Conservation (phyloP, 2,113 vertebrate genomes). For the Caretta caretta region DNA sequence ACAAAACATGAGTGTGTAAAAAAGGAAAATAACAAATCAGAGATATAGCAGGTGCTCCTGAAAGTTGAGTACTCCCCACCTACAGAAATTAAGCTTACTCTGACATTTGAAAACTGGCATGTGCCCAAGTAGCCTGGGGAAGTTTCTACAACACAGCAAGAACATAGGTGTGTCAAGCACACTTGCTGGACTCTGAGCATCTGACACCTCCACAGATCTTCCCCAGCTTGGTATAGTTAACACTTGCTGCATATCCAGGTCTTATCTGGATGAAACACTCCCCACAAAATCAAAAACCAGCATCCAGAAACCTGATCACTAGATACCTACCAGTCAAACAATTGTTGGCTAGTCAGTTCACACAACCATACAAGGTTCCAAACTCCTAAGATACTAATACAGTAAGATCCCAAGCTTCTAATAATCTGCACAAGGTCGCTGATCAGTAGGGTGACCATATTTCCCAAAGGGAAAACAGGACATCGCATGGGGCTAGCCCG, state of each 20-base stretch:
- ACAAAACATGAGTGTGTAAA: not conserved
- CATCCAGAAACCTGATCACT: not conserved
- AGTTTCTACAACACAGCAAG: not conserved
- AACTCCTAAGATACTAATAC: not conserved
- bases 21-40: not conserved
- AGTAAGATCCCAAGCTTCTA: not conserved
- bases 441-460: not conserved
- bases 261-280: not conserved
- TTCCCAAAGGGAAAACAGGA: no score
- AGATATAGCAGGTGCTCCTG: not conserved
- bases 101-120: not conserved
- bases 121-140: not conserved
- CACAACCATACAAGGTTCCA: not conserved
- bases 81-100: accelerated
- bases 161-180: not conserved
- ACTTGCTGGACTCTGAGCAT: not conserved
- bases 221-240: not conserved
- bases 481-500: no score
- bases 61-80: not conserved
- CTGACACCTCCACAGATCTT: not conserved
- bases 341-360: not conserved
- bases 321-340: not conserved
- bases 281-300: not conserved
- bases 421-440: not conserved
- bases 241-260: not conserved